Percentiles rank a stretch among this genome's conserved stretches.
Evolutionary conservation across 2,888 invertebrate genomes (phyloP).

Genomic region (Diloba caeruleocephala): DNA sequence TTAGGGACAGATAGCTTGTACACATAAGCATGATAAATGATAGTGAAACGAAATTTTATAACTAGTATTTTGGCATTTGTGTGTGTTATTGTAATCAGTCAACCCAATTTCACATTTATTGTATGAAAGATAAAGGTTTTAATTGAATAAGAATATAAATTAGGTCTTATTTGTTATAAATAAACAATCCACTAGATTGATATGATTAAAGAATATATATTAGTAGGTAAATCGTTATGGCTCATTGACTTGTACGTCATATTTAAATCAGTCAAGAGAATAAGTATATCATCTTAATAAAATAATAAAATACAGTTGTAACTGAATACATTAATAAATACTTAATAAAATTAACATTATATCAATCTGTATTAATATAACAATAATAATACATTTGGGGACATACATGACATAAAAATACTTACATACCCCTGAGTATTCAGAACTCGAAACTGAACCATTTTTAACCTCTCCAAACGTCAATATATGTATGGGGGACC

Average conservation of each 20-base stretch:
- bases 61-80: constrained; percentile 11
- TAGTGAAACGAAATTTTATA: constrained; percentile 36
- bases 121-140: constrained; percentile 1
- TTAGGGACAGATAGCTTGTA: constrained; percentile 43
- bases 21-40: constrained; percentile 56
- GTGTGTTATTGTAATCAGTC: constrained; percentile 10
- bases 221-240: constrained; percentile 5
- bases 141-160: constrained; percentile 11
- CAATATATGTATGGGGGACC: constrained; percentile 63
- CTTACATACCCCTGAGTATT: constrained; percentile 26
- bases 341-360: too few relatives aligned
- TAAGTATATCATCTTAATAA: not conserved
- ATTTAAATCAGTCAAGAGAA: not conserved
- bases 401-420: too few relatives aligned
- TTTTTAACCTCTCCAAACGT: constrained; percentile 4
- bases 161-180: constrained; percentile 4
- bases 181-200: constrained; percentile 13
- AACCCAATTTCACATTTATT: constrained; percentile 28
- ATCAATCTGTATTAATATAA: too few relatives aligned
- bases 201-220: constrained; percentile 2
- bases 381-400: too few relatives aligned
- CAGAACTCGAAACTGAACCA: not conserved
- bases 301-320: not conserved
- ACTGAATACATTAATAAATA: not conserved
- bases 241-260: constrained; percentile 2